phyloP scores from a whole-genome alignment of 2,888 invertebrate species.

The Nebria salina region DNA sequence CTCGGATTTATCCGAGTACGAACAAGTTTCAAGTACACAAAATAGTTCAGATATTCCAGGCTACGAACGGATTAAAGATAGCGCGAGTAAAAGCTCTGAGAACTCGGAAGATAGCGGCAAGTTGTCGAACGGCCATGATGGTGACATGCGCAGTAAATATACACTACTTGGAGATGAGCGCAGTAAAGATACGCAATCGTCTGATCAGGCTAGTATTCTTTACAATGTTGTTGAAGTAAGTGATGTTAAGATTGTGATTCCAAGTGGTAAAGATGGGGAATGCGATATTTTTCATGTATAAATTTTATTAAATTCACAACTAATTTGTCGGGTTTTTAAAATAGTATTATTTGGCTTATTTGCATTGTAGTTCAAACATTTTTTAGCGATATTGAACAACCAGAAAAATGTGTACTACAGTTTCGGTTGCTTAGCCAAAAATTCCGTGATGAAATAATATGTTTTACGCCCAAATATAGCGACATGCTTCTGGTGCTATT shows the following conservation, averaged over 20 bases:
- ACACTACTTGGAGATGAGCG: not conserved
- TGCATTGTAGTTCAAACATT: too few relatives aligned
- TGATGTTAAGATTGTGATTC: slow-evolving; percentile 34
- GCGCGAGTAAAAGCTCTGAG: slow-evolving; percentile 34
- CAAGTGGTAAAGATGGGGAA: slow-evolving; percentile 17
- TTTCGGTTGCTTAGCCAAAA: not conserved
- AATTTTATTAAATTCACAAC: slow-evolving; percentile 7
- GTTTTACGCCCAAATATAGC: slow-evolving; percentile 26
- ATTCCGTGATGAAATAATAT: not conserved
- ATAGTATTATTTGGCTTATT: too few relatives aligned
- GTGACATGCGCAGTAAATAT: not conserved
- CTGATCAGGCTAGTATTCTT: slow-evolving; percentile 37
- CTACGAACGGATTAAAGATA: slow-evolving; percentile 38
- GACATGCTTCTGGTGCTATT: slow-evolving; percentile 42
- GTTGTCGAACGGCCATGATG: slow-evolving; percentile 32
- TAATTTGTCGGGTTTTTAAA: not conserved
- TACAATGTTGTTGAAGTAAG: slow-evolving; percentile 18
- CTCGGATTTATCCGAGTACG: slow-evolving; percentile 40
- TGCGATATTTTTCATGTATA: slow-evolving; percentile 41
- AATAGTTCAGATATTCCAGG: slow-evolving; percentile 27
- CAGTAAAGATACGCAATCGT: not conserved
- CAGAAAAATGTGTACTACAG: not conserved
- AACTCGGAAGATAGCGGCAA: slow-evolving; percentile 41
- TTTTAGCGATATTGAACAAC: too few relatives aligned
- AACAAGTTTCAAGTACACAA: slow-evolving; percentile 35